Evolutionary conservation across 2,888 invertebrate genomes (phyloP).

Genomic region (Drosophila hamatofila): DNA sequence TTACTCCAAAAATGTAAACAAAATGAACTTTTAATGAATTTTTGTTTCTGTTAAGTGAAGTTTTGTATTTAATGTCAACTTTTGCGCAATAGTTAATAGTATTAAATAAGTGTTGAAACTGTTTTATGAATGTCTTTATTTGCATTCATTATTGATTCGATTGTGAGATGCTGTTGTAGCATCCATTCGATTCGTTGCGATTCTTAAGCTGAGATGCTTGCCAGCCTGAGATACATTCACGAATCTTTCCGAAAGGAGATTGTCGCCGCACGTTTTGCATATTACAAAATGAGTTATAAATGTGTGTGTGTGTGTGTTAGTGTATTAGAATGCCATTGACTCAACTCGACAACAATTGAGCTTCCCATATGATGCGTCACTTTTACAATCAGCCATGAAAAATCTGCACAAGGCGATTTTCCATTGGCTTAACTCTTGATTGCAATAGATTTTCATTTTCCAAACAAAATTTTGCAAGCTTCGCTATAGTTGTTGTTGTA

Average conservation of each 20-base stretch:
- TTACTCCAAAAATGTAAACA: conserved; percentile 41
- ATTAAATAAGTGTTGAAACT: conserved; percentile 18
- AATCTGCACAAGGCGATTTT: conserved; percentile 63
- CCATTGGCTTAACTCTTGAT: conserved; percentile 57
- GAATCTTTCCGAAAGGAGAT: conserved; percentile 72
- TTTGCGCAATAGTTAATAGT: conserved; percentile 2
- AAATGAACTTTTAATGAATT: conserved; percentile 55
- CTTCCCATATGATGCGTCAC: conserved; percentile 75
- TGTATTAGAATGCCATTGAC: conserved; percentile 57
- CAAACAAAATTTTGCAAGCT: conserved; percentile 58
- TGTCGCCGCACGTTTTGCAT: conserved; percentile 69
- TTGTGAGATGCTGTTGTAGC: conserved; percentile 18
- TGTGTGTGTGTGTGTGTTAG: conserved; percentile 23
- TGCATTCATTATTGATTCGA: background rate
- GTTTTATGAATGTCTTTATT: conserved; percentile 59
- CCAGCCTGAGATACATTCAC: conserved; percentile 38
- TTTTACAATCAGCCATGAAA: conserved; percentile 71
- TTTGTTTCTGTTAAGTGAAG: background rate
- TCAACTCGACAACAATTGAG: conserved; percentile 35
- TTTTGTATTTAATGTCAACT: conserved; percentile 13
- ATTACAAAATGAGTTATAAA: conserved; percentile 73
- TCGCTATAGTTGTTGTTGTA: conserved; percentile 22
- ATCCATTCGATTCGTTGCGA: conserved; percentile 18
- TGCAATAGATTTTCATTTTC: conserved; percentile 63
- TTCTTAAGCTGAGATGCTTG: conserved; percentile 46